Evolutionary conservation across 2,888 invertebrate species (phyloP).

Genomic region (Bellardia pandia): DNA sequence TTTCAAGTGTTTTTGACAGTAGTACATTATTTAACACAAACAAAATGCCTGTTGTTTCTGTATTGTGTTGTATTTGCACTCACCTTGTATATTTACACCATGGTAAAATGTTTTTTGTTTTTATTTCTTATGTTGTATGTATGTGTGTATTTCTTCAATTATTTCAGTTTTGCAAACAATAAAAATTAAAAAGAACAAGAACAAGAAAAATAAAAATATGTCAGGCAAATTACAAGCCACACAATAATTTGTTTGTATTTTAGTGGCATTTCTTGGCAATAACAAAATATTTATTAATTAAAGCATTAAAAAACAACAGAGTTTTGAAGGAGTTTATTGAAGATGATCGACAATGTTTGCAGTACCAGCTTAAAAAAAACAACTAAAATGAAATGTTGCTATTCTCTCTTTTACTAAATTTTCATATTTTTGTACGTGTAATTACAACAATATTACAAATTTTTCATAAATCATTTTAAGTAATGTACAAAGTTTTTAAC

Average conservation of each 20-base stretch:
- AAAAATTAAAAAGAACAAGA: neutral
- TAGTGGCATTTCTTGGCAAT: neutral
- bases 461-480: neutral
- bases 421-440: no score
- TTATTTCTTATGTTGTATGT: neutral
- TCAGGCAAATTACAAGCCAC: neutral
- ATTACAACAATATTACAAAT: no score
- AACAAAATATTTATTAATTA: slow-evolving; percentile 14
- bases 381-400: no score
- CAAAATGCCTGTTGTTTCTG: no score
- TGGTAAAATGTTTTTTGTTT: neutral
- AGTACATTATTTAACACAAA: no score
- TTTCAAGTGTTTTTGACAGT: no score
- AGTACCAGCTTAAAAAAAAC: no score
- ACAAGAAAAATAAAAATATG: neutral
- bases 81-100: no score
- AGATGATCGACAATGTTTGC: neutral
- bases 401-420: no score
- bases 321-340: neutral
- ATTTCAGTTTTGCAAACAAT: neutral
- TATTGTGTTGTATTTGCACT: no score
- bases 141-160: neutral
- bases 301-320: neutral
- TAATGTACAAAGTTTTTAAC: neutral
- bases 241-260: neutral